Percentiles rank a stretch among this genome's conserved stretches.
Evolutionary conservation across 1,140 invertebrate species (phyloP).

Genomic region (Cherax destructor): DNA sequence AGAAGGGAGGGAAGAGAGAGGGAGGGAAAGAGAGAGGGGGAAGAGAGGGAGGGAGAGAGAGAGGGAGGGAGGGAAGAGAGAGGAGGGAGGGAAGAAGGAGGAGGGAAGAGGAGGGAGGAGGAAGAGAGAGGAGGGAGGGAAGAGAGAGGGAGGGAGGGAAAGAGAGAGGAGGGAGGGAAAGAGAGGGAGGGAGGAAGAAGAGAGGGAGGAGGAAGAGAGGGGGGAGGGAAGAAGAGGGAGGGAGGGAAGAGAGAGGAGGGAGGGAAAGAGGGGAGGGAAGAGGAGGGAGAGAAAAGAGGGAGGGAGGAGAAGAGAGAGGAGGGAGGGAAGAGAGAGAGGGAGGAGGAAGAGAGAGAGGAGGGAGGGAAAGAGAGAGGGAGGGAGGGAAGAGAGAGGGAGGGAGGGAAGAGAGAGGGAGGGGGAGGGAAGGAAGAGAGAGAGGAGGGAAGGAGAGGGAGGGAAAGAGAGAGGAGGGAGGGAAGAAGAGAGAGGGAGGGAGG

Average conservation of each 20-base stretch:
- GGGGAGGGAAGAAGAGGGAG: too few relatives aligned
- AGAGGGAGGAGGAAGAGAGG: neutral
- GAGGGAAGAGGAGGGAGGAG: neutral
- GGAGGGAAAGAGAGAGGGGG: neutral
- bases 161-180: neutral
- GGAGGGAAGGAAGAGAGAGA: too few relatives aligned
- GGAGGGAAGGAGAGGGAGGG: too few relatives aligned
- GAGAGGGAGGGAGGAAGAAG: neutral
- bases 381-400: neutral
- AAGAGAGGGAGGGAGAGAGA: neutral
- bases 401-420: too few relatives aligned
- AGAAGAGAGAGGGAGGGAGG: too few relatives aligned
- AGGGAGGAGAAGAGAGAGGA: too few relatives aligned
- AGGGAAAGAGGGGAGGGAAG: neutral
- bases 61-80: too few relatives aligned
- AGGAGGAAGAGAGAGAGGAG: neutral
- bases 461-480: too few relatives aligned
- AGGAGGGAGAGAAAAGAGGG: too few relatives aligned
- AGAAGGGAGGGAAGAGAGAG: neutral
- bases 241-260: neutral
- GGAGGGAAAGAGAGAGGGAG: neutral
- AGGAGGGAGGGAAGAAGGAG: neutral
- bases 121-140: neutral
- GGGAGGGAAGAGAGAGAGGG: neutral
- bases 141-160: neutral